Evolutionary conservation across 2,113 vertebrate genomes (phyloP).

Genomic region (Bubo scandiacus): DNA sequence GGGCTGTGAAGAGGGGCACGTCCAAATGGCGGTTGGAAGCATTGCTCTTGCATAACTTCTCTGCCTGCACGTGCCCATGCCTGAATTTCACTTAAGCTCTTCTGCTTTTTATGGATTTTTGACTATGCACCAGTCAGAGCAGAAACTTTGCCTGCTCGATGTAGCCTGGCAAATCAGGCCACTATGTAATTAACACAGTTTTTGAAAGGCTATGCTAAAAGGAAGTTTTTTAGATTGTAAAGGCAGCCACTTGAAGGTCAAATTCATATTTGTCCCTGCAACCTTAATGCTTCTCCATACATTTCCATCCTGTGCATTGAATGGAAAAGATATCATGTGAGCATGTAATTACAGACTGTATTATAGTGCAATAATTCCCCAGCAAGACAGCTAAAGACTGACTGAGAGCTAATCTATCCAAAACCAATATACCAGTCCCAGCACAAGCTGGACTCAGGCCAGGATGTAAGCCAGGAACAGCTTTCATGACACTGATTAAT

Average conservation of each 20-base stretch:
- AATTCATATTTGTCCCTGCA: background rate
- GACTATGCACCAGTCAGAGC: background rate
- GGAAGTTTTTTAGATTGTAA: background rate
- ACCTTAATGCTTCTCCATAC: background rate
- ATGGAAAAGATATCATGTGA: background rate
- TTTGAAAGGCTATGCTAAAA: background rate
- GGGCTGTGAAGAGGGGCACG: no score
- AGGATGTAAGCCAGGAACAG: background rate
- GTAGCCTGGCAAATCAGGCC: background rate
- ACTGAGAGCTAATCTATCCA: conserved; percentile 36
- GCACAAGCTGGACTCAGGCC: background rate
- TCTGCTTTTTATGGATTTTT: background rate
- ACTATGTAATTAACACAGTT: rapidly evolving
- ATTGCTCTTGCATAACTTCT: rapidly evolving
- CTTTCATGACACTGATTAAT: background rate
- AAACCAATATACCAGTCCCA: conserved; percentile 15
- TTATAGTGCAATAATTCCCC: conserved; percentile 39
- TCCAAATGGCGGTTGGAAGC: background rate
- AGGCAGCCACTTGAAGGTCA: conserved; percentile 10
- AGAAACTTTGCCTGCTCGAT: background rate
- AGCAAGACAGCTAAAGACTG: background rate
- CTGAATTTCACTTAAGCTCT: background rate
- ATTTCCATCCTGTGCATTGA: background rate
- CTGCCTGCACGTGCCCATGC: rapidly evolving
- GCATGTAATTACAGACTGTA: conserved; percentile 29